Conservation (phyloP, 2,888 invertebrate species). For the Dusona sp. region DNA sequence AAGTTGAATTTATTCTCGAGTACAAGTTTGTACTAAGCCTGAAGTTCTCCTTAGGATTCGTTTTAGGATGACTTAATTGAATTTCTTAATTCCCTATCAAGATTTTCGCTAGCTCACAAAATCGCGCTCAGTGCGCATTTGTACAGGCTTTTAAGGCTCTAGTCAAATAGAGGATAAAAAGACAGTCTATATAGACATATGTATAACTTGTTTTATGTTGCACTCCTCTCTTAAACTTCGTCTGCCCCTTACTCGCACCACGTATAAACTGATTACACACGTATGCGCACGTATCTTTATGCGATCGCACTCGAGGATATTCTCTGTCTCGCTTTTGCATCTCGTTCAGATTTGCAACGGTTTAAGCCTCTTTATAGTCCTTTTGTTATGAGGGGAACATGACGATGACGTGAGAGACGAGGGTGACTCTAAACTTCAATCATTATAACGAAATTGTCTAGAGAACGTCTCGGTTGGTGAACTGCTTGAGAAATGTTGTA, state of each 20-base stretch:
- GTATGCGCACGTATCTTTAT: constrained; percentile 53
- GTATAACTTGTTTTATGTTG: neutral
- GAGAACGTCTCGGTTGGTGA: constrained; percentile 45
- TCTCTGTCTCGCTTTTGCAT: constrained; percentile 8
- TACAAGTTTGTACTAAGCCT: neutral
- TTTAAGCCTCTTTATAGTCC: constrained; percentile 14
- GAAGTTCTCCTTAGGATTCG: neutral
- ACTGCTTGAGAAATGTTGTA: constrained; percentile 64
- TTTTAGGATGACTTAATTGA: constrained; percentile 9
- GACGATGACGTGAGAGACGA: constrained; percentile 40
- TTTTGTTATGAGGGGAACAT: constrained; percentile 13
- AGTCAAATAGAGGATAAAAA: constrained; percentile 6
- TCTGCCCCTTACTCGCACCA: constrained; percentile 15
- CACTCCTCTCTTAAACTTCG: neutral
- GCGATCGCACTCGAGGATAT: constrained; percentile 20
- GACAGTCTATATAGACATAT: neutral
- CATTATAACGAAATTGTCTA: constrained; percentile 79
- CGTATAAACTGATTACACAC: constrained; percentile 56
- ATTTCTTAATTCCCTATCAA: constrained; percentile 7
- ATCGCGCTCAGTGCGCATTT: neutral
- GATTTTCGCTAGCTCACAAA: constrained; percentile 11
- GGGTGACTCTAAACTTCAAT: constrained; percentile 77
- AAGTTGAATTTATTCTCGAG: neutral
- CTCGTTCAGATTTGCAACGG: constrained; percentile 22
- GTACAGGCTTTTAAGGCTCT: constrained; percentile 4